Evolutionary conservation across 30 jellyfish, hydroid and myxozoan genomes (phyloP).

Genomic region (Aurelia aurita): DNA sequence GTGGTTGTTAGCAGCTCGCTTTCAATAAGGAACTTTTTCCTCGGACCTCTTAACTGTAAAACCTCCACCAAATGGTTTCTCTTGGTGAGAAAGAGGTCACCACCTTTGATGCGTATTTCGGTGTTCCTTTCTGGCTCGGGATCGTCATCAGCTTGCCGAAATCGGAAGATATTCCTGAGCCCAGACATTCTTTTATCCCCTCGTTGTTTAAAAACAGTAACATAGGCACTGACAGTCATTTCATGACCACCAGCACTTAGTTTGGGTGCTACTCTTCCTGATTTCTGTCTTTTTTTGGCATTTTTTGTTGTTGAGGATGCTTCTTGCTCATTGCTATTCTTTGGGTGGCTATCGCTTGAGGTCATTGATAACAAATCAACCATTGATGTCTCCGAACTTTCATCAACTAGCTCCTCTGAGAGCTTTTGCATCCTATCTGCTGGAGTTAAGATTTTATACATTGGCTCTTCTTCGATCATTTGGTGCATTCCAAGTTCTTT

Average conservation of each 20-base stretch:
- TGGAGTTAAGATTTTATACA: too few species aligned
- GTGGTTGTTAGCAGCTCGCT: not conserved
- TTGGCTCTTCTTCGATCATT: too few species aligned
- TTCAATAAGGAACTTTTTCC: not conserved
- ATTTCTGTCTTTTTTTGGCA: not conserved
- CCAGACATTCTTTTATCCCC: conserved; percentile 19
- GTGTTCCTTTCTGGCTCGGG: not conserved
- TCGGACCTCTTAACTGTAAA: conserved; percentile 5
- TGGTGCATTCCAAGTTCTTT: too few species aligned
- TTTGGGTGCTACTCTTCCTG: conserved; percentile 9
- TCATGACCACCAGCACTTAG: conserved; percentile 2
- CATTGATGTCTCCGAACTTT: too few species aligned
- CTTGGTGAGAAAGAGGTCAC: not conserved
- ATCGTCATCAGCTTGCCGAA: conserved; percentile 20
- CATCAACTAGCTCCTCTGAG: too few species aligned
- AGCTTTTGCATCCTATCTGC: too few species aligned
- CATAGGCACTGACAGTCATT: conserved; percentile 11
- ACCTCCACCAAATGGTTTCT: conserved; percentile 12
- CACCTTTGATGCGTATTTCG: too few species aligned
- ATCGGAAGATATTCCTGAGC: conserved; percentile 13
- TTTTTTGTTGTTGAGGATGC: not conserved
- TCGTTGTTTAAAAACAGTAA: conserved; percentile 7
- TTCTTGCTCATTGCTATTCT: too few species aligned
- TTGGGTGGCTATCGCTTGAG: too few species aligned
- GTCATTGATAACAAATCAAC: too few species aligned